Conservation (phyloP, 2,797 vertebrate genomes). For the Neosalanx taihuensis region DNA sequence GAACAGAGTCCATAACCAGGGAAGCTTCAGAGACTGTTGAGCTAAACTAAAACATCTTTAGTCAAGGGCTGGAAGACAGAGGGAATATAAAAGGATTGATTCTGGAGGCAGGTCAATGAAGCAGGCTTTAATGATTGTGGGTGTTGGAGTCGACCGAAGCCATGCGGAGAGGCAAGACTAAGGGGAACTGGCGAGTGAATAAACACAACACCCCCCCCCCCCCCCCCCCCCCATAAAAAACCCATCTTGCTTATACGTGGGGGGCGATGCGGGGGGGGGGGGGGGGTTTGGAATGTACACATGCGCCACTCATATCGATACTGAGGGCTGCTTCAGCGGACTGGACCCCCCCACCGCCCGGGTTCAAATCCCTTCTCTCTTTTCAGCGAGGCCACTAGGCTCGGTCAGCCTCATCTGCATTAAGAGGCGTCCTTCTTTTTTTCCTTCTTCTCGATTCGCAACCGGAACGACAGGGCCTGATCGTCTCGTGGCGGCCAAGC, state of each 20-base stretch:
- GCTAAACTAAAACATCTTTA: conserved; percentile 15
- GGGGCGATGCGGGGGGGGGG: neutral
- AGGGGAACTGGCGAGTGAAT: neutral
- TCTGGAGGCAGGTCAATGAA: conserved; percentile 15
- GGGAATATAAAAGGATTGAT: conserved; percentile 14
- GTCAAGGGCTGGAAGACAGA: conserved; percentile 9
- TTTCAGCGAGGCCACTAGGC: neutral
- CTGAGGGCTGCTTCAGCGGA: neutral
- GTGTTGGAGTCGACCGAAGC: conserved; percentile 4
- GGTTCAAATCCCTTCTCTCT: neutral
- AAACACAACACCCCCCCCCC: neutral
- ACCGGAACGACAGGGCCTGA: neutral
- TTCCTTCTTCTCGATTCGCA: neutral
- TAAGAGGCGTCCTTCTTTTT: neutral
- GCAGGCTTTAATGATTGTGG: conserved; percentile 20
- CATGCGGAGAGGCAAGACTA: conserved; percentile 3
- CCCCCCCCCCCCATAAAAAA: no score
- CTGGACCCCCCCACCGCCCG: neutral
- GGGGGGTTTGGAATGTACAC: conserved; percentile 6
- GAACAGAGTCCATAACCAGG: neutral
- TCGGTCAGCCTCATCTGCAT: neutral
- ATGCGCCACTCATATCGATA: conserved; percentile 16
- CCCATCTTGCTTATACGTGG: neutral
- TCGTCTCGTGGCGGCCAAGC: no score
- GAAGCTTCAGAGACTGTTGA: neutral